Percentiles rank a stretch among this genome's conserved stretches.
Evolutionary conservation across 2,888 invertebrate genomes (phyloP).

Genomic region (Zaprionus lineosus): DNA sequence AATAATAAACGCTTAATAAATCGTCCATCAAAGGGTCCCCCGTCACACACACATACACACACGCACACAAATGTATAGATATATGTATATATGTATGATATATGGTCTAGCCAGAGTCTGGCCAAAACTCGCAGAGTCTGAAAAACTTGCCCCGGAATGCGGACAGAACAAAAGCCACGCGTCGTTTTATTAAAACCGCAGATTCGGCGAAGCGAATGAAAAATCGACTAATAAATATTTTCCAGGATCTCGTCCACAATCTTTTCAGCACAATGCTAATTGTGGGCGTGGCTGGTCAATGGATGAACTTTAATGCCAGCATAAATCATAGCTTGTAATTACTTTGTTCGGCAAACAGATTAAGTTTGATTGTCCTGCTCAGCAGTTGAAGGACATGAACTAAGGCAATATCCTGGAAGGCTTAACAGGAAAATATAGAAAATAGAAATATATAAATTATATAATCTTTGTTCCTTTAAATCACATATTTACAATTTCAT

Average conservation of each 20-base stretch:
- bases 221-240: conserved; percentile 43
- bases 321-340: conserved; percentile 63
- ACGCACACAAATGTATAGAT: neutral
- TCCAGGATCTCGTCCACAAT: conserved; percentile 19
- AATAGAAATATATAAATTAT: too few species aligned
- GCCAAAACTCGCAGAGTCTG: conserved; percentile 25
- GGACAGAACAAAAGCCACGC: conserved; percentile 34
- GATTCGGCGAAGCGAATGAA: conserved; percentile 34
- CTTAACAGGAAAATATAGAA: too few species aligned
- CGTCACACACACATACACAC: neutral
- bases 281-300: conserved; percentile 21
- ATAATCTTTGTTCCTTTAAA: too few species aligned
- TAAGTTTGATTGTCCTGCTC: too few species aligned
- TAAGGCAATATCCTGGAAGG: too few species aligned
- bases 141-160: conserved; percentile 35
- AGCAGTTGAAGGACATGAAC: too few species aligned
- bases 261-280: conserved; percentile 30
- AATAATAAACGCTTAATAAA: conserved; percentile 75
- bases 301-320: conserved; percentile 27
- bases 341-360: conserved; percentile 47
- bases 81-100: conserved; percentile 48
- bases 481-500: too few species aligned
- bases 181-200: conserved; percentile 53
- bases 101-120: conserved; percentile 67
- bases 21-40: conserved; percentile 64